A percentile compares a stretch with the other conserved stretches of the same genome.
Conservation (phyloP, 2,113 vertebrate genomes). For the Electrona antarctica region DNA sequence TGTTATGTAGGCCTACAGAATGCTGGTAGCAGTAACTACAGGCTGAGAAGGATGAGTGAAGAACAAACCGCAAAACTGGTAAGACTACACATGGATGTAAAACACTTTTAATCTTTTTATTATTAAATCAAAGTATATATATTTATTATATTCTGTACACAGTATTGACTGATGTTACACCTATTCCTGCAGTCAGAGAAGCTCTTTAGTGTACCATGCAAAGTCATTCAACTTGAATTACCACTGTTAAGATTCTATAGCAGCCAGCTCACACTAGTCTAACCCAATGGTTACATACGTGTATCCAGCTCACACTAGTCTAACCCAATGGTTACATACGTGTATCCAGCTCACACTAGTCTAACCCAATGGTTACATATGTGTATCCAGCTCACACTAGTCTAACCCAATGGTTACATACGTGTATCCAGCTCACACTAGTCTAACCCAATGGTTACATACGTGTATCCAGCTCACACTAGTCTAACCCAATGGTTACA, state of each 20-base stretch:
- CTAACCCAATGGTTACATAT: no score
- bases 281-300: no score
- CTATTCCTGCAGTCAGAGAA: conserved; percentile 59
- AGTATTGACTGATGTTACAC: conserved; percentile 58
- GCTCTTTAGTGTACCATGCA: conserved; percentile 66
- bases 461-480: no score
- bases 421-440: no score
- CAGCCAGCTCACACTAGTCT: conserved; percentile 15
- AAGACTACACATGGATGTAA: conserved; percentile 19
- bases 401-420: no score
- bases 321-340: no score
- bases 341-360: no score
- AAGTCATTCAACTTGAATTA: conserved; percentile 65
- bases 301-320: no score
- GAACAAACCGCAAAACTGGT: conserved; percentile 38
- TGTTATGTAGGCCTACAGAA: not conserved
- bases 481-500: no score
- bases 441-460: no score
- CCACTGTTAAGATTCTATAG: conserved; percentile 44
- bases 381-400: no score
- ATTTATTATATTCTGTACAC: conserved; percentile 39
- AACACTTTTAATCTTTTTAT: conserved; percentile 44
- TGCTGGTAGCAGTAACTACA: not conserved
- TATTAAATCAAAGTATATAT: conserved; percentile 61
- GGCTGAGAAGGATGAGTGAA: not conserved